Evolutionary conservation across 1,140 invertebrate species (phyloP).

Genomic region (Drosophila serrata): DNA sequence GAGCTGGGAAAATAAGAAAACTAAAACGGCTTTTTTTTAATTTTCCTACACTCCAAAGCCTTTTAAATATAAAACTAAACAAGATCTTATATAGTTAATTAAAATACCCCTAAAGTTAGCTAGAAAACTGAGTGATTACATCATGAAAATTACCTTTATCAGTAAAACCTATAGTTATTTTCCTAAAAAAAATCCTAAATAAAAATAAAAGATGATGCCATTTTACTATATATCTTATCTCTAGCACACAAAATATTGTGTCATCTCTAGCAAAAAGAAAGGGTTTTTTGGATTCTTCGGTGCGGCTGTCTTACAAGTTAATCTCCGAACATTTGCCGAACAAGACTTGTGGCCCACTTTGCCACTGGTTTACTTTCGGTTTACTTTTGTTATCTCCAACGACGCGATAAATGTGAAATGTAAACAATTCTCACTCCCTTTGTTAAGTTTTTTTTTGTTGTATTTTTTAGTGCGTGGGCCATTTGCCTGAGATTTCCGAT

Average conservation of each 20-base stretch:
- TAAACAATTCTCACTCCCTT: slow-evolving; percentile 33
- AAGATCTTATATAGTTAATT: too few relatives aligned
- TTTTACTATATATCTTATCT: slow-evolving; percentile 18
- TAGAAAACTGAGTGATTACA: background rate
- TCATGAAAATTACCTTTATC: background rate
- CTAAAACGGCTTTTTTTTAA: too few relatives aligned
- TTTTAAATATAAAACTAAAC: too few relatives aligned
- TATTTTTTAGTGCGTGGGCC: background rate
- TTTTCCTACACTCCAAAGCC: too few relatives aligned
- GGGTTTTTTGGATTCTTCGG: slow-evolving; percentile 2
- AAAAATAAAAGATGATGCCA: background rate
- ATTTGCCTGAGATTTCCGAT: slow-evolving; percentile 7
- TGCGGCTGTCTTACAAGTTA: slow-evolving; percentile 11
- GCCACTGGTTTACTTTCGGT: slow-evolving; percentile 16
- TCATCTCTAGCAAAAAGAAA: slow-evolving; percentile 9
- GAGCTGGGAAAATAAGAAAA: background rate
- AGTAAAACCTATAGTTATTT: background rate
- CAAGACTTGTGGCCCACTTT: slow-evolving; percentile 47
- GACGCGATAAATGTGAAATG: slow-evolving; percentile 49
- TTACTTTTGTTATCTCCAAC: slow-evolving; percentile 34
- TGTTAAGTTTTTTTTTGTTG: background rate
- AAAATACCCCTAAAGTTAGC: background rate
- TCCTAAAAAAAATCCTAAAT: background rate
- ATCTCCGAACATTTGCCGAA: slow-evolving; percentile 24
- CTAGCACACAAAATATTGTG: background rate